These are phyloP conservation scores for Eclectus roratus DNA, from an alignment of 2,113 vertebrate species.

Conservation along the genomic window DNA sequence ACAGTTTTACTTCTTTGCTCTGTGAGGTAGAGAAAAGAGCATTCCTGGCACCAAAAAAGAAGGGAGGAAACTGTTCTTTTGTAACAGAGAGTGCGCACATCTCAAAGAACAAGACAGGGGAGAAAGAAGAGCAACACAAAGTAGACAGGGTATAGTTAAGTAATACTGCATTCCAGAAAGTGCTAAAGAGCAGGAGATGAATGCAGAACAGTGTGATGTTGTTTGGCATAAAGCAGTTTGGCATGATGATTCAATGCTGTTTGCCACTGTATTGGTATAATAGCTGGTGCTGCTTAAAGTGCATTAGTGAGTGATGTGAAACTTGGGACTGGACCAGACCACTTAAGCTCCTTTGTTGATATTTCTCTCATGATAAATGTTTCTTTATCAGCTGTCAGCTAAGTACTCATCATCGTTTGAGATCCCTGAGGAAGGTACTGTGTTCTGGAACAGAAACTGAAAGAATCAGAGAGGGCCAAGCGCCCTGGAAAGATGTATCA, in stretches of 20 bases:
- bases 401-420: not conserved
- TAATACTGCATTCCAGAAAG: not conserved
- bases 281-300: not conserved
- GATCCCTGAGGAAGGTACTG: not conserved
- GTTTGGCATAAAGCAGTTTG: not conserved
- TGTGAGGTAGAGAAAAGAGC: not conserved
- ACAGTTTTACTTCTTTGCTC: not conserved
- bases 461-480: not conserved
- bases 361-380: not conserved
- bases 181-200: not conserved
- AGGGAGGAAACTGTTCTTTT: not conserved
- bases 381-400: not conserved
- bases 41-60: not conserved
- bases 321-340: not conserved
- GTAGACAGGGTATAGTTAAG: not conserved
- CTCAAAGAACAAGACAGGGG: fast-evolving
- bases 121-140: not conserved
- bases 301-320: not conserved
- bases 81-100: not conserved
- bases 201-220: not conserved
- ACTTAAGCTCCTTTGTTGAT: not conserved
- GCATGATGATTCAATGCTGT: not conserved
- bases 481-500: not conserved
- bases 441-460: not conserved
- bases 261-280: not conserved